phyloP scores from a whole-genome alignment of 1,140 invertebrate genomes.

The Drosophila nasuta region DNA sequence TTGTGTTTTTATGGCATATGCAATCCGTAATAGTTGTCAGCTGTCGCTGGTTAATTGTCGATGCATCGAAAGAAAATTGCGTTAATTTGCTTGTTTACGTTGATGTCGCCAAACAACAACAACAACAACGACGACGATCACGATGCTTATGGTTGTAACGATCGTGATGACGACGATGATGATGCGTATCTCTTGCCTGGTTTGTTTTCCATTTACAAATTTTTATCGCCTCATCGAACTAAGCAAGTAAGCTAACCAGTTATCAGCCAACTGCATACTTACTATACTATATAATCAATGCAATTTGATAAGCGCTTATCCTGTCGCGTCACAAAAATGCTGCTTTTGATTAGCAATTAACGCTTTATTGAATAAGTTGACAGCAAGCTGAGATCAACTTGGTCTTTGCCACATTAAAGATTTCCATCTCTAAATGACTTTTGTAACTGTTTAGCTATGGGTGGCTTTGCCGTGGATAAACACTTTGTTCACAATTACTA shows the following conservation, averaged over 20 bases:
- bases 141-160: conserved; percentile 42
- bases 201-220: conserved; percentile 57
- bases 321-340: conserved; percentile 79
- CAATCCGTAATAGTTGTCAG: conserved; percentile 47
- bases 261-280: conserved; percentile 26
- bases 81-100: conserved; percentile 80
- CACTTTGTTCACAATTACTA: conserved; percentile 37
- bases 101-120: conserved; percentile 36
- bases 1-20: conserved; percentile 47
- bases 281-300: conserved; percentile 26
- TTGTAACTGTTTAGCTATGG: conserved; percentile 41
- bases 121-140: conserved; percentile 51
- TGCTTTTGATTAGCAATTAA: conserved; percentile 80
- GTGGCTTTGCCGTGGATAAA: conserved; percentile 2
- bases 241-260: conserved; percentile 63
- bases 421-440: conserved; percentile 36
- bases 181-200: conserved; percentile 54
- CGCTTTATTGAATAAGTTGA: conserved; percentile 72
- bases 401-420: conserved; percentile 33
- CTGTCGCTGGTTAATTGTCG: conserved; percentile 62
- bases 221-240: conserved; percentile 65
- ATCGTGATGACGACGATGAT: conserved; percentile 48
- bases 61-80: conserved; percentile 63
- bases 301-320: conserved; percentile 78
- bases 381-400: conserved; percentile 45